phyloP scores from a whole-genome alignment of 2,888 invertebrate genomes.

The Octonoba sinensis region DNA sequence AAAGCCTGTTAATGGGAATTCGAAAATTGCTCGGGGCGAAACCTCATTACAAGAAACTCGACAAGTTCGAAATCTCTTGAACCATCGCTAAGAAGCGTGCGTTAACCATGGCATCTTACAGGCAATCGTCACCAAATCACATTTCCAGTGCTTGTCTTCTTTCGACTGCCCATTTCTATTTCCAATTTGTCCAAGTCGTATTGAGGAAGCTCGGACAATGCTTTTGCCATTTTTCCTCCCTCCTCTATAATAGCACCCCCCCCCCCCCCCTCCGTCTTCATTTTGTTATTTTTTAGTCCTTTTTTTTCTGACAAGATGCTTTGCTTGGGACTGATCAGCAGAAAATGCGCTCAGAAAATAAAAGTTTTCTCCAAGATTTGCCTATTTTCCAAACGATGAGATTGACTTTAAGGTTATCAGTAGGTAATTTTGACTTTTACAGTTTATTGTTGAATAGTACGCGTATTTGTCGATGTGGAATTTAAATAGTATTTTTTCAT shows the following conservation, averaged over 20 bases:
- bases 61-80: constrained; percentile 35
- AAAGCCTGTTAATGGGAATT: constrained; percentile 29
- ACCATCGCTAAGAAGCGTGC: constrained; percentile 23
- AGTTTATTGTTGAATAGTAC: too few species aligned
- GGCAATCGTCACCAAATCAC: constrained; percentile 58
- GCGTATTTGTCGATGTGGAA: too few species aligned
- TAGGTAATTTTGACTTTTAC: too few species aligned
- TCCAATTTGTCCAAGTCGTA: constrained; percentile 52
- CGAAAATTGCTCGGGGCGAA: constrained; percentile 14
- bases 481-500: too few species aligned
- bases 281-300: constrained; percentile 22
- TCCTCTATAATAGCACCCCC: constrained; percentile 34
- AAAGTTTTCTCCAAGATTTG: too few species aligned
- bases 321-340: too few species aligned
- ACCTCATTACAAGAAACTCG: constrained; percentile 46
- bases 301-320: constrained; percentile 1
- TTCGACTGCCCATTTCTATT: constrained; percentile 36
- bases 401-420: too few species aligned
- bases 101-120: constrained; percentile 46
- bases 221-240: constrained; percentile 30
- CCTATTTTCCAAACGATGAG: too few species aligned
- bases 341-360: too few species aligned
- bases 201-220: constrained; percentile 43
- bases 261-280: constrained; percentile 22
- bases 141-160: constrained; percentile 21